Conservation (phyloP, 2,888 invertebrate genomes). For the Hirtodrosophila alboralis region DNA sequence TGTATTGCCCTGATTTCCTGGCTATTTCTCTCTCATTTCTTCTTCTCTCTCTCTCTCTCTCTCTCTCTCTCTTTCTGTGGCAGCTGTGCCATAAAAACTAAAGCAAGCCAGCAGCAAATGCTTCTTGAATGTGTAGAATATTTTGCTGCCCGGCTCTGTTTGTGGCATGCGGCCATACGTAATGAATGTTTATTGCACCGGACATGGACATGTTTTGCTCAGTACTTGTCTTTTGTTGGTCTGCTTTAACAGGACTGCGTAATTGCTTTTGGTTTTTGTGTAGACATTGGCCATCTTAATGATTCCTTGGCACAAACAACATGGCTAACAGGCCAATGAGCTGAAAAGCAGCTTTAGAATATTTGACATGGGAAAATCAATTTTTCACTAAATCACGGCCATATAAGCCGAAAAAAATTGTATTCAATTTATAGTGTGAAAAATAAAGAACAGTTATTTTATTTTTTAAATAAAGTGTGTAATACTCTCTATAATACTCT, state of each 20-base stretch:
- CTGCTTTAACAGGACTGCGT: constrained; percentile 65
- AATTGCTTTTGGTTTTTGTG: constrained; percentile 68
- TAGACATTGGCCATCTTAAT: constrained; percentile 41
- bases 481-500: too few relatives aligned
- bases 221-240: constrained; percentile 56
- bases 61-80: too few relatives aligned
- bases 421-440: too few relatives aligned
- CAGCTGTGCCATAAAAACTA: constrained; percentile 76
- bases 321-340: constrained; percentile 5
- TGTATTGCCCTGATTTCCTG: constrained; percentile 67
- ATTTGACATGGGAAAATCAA: too few relatives aligned
- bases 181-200: constrained; percentile 78
- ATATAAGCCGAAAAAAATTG: too few relatives aligned
- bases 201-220: constrained; percentile 77
- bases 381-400: too few relatives aligned
- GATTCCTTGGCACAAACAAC: constrained; percentile 34
- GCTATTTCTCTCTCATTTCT: too few relatives aligned
- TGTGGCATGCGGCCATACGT: constrained; percentile 75
- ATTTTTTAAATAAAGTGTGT: too few relatives aligned
- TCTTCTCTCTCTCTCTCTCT: too few relatives aligned
- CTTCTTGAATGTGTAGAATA: constrained; percentile 16
- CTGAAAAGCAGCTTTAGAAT: neutral
- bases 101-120: constrained; percentile 45
- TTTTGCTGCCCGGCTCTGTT: constrained; percentile 61
- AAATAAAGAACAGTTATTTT: too few relatives aligned